Conservation (phyloP, 1,140 invertebrate species). For the Drosophila nasuta region DNA sequence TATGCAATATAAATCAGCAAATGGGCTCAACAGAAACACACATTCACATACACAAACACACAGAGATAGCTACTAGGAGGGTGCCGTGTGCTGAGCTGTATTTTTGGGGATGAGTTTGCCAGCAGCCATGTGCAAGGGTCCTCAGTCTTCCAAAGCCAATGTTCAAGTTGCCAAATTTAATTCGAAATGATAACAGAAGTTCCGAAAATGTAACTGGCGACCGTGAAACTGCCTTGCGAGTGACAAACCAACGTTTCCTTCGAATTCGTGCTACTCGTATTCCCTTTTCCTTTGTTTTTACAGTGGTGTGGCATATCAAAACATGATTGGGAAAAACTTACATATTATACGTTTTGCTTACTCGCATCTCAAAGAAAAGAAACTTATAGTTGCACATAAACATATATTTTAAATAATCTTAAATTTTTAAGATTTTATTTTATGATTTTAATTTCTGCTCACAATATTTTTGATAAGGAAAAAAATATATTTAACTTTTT, state of each 20-base stretch:
- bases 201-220: constrained; percentile 66
- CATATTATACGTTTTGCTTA: background rate
- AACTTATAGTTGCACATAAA: no score
- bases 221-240: constrained; percentile 59
- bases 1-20: constrained; percentile 82
- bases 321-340: background rate
- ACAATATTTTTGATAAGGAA: no score
- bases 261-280: background rate
- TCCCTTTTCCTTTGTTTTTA: constrained; percentile 1
- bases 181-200: constrained; percentile 82
- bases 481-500: no score
- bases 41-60: constrained; percentile 1
- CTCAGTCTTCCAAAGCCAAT: constrained; percentile 7
- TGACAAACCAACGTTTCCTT: constrained; percentile 23
- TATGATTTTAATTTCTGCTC: no score
- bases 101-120: constrained; percentile 18
- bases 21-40: constrained; percentile 55
- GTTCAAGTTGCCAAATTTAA: constrained; percentile 53
- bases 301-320: constrained; percentile 34
- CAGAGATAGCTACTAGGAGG: background rate
- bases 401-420: no score
- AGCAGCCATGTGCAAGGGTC: constrained; percentile 24
- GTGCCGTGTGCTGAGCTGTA: constrained; percentile 8
- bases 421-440: no score
- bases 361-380: background rate